Evolutionary conservation across 2,113 vertebrate species (phyloP).

Genomic region (Cinclus mexicanus): DNA sequence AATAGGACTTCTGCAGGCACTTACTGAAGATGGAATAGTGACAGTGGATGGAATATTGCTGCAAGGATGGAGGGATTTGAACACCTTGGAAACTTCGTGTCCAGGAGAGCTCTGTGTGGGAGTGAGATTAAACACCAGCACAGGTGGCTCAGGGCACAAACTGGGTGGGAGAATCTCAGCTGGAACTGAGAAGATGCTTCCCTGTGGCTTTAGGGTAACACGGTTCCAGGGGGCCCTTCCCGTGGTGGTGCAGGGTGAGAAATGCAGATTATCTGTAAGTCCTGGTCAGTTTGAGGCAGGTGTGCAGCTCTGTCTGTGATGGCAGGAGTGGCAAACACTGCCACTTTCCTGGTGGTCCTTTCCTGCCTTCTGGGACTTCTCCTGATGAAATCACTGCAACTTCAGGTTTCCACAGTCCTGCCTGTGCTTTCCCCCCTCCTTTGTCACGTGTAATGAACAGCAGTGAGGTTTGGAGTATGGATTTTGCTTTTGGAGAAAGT

Average conservation of each 20-base stretch:
- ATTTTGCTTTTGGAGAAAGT: background rate
- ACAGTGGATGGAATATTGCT: background rate
- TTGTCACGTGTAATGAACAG: background rate
- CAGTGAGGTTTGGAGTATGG: background rate
- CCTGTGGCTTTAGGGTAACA: background rate
- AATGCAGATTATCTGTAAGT: background rate
- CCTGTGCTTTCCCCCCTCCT: background rate
- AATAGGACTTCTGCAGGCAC: background rate
- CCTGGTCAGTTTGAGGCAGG: background rate
- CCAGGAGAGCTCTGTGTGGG: background rate
- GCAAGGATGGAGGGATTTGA: background rate
- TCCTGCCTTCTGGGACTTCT: background rate
- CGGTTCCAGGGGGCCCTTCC: background rate
- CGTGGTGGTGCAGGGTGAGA: background rate
- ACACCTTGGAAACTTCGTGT: no score
- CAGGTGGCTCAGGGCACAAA: background rate
- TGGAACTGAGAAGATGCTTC: background rate
- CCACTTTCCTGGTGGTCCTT: background rate
- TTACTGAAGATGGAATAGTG: fast-evolving
- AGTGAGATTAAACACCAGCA: background rate
- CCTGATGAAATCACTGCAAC: background rate
- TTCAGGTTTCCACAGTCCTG: background rate
- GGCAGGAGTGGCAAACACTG: background rate
- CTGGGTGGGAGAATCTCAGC: background rate
- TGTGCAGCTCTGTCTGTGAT: background rate